These are phyloP conservation scores for Panthera tigris DNA, from an alignment of 2,113 vertebrate species.

Conservation along the genomic window DNA sequence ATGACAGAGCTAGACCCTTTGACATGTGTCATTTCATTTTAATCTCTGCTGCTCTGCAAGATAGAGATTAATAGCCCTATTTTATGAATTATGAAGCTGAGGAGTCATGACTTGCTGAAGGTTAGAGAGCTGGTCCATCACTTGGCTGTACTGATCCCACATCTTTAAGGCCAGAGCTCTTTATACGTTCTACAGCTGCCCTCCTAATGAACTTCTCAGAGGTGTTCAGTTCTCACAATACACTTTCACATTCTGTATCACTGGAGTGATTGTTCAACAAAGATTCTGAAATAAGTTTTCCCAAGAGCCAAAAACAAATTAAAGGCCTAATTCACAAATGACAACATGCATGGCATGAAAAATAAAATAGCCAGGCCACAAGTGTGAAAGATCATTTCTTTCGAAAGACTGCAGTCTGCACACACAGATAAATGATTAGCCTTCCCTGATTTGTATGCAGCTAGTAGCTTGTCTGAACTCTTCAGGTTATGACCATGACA, in stretches of 20 bases:
- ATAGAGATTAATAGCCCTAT: not conserved
- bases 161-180: not conserved
- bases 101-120: not conserved
- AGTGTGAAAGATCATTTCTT: slow-evolving; percentile 31
- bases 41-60: not conserved
- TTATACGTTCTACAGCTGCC: not conserved
- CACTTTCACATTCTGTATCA: not conserved
- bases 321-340: slow-evolving; percentile 56
- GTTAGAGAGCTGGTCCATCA: not conserved
- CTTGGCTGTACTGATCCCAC: not conserved
- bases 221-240: not conserved
- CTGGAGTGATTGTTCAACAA: not conserved
- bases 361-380: slow-evolving; percentile 17
- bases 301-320: slow-evolving; percentile 55
- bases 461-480: slow-evolving; percentile 42
- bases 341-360: slow-evolving; percentile 39
- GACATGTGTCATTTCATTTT: not conserved
- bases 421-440: slow-evolving; percentile 23
- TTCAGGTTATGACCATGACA: slow-evolving; percentile 63
- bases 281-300: slow-evolving; percentile 49
- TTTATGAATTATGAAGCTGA: not conserved
- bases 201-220: not conserved
- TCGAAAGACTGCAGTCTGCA: slow-evolving; percentile 17
- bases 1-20: not conserved
- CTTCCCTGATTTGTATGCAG: slow-evolving; percentile 63